These are phyloP conservation scores for Colinus virginianus DNA, from an alignment of 2,113 vertebrate species.

Conservation along the genomic window DNA sequence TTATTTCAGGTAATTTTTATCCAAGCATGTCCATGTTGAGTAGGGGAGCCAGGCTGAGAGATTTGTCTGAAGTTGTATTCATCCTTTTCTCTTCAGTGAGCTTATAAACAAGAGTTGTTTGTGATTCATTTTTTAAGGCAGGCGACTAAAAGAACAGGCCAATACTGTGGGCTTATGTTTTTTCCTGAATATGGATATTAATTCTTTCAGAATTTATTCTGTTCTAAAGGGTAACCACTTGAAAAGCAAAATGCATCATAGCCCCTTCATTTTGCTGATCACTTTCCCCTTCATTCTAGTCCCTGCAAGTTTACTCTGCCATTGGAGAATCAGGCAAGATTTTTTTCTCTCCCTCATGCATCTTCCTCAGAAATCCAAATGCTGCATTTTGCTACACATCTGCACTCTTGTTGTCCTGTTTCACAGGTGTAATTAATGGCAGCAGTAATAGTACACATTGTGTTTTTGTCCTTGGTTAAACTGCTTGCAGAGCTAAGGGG, in stretches of 20 bases:
- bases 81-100: background rate
- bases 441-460: background rate
- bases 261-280: background rate
- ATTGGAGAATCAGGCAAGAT: background rate
- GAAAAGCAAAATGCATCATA: background rate
- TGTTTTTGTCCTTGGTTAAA: background rate
- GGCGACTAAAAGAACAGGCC: background rate
- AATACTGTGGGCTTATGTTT: background rate
- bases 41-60: background rate
- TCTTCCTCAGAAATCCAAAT: background rate
- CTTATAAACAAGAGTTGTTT: background rate
- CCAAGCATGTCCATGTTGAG: accelerated
- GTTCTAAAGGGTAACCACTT: background rate
- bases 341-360: background rate
- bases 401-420: background rate
- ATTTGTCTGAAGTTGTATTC: background rate
- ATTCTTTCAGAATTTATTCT: background rate
- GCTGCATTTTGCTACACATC: background rate
- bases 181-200: background rate
- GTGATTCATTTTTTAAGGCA: background rate
- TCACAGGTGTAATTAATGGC: background rate
- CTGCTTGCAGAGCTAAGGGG: background rate
- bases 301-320: background rate
- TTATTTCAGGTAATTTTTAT: constrained; percentile 87
- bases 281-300: background rate